Evolutionary conservation across 2,888 invertebrate species (phyloP).

Genomic region (Bombyx huttoni): DNA sequence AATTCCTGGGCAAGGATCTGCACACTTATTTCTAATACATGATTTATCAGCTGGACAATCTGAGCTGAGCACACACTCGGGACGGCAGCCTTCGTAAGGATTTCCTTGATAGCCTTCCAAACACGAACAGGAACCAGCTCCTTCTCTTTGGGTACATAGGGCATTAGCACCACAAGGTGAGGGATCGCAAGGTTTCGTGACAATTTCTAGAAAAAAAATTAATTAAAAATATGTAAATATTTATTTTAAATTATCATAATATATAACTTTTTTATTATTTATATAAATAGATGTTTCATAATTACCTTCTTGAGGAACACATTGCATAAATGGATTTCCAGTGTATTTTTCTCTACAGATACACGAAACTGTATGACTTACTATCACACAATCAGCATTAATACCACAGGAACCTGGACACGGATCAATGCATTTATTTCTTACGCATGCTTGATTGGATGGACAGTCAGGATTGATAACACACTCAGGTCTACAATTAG

Average conservation of each 20-base stretch:
- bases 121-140: slow-evolving; percentile 85
- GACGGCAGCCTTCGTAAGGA: slow-evolving; percentile 88
- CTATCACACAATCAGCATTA: slow-evolving; percentile 84
- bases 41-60: slow-evolving; percentile 88
- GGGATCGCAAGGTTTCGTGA: slow-evolving; percentile 83
- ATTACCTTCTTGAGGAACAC: slow-evolving; percentile 73
- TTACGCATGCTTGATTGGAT: slow-evolving; percentile 82
- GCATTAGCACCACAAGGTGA: slow-evolving; percentile 92
- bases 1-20: slow-evolving; percentile 88
- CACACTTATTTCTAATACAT: slow-evolving; percentile 86
- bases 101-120: slow-evolving; percentile 87
- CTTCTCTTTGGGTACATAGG: slow-evolving; percentile 81
- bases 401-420: slow-evolving; percentile 87
- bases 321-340: slow-evolving; percentile 88
- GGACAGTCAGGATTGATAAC: slow-evolving; percentile 86
- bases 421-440: slow-evolving; percentile 85
- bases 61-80: slow-evolving; percentile 88
- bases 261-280: not conserved
- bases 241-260: no score
- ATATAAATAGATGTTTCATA: slow-evolving; percentile 1
- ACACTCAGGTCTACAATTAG: slow-evolving; percentile 87
- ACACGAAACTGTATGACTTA: slow-evolving; percentile 86
- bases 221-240: no score
- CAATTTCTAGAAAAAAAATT: slow-evolving; percentile 47
- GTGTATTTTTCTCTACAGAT: slow-evolving; percentile 82